Conservation (phyloP, 2,113 vertebrate genomes). For the Mixornis gularis region DNA sequence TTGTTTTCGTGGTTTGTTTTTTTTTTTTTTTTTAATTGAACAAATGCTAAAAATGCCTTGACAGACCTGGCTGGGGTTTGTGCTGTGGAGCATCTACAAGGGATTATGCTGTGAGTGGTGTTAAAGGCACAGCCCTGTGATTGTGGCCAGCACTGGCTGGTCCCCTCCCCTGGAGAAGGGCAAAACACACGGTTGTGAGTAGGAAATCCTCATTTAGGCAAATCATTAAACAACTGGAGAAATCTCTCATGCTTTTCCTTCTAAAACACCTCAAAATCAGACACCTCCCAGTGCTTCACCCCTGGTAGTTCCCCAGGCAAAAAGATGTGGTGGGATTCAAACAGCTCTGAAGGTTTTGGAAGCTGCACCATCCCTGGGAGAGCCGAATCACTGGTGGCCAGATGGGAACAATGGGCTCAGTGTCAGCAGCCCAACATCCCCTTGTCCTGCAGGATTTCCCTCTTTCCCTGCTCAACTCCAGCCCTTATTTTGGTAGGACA, state of each 20-base stretch:
- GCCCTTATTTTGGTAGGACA: not conserved
- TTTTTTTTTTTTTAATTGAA: conserved; percentile 75
- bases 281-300: not conserved
- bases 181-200: fast-evolving
- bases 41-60: conserved; percentile 83
- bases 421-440: not conserved
- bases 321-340: not conserved
- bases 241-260: not conserved
- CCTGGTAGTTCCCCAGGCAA: not conserved
- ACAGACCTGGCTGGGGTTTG: conserved; percentile 75
- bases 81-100: conserved; percentile 30
- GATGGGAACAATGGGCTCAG: not conserved
- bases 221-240: not conserved
- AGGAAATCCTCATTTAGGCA: not conserved
- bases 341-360: not conserved
- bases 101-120: not conserved
- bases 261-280: not conserved
- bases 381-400: not conserved
- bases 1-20: not conserved
- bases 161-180: not conserved
- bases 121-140: conserved; percentile 23
- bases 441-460: not conserved
- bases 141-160: not conserved
- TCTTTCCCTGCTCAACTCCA: not conserved
- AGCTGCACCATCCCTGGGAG: fast-evolving